A percentile compares a stretch with the other conserved stretches of the same genome.
Conservation (phyloP, 2,888 invertebrate genomes). For the Agrotis segetum region DNA sequence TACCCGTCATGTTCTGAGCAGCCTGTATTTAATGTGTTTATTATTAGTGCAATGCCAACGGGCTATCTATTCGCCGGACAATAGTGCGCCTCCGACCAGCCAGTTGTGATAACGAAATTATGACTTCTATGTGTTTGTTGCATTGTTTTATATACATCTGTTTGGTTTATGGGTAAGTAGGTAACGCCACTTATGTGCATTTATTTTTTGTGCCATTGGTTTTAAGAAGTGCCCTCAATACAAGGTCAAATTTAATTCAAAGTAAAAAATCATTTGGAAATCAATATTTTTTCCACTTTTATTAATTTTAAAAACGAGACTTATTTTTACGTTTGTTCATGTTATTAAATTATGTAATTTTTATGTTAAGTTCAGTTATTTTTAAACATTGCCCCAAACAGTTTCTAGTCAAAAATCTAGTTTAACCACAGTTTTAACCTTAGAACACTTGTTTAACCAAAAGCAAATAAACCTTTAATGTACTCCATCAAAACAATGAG, state of each 20-base stretch:
- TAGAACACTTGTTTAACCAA: no score
- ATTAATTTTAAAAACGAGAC: no score
- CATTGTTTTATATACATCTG: constrained; percentile 34
- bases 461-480: background rate
- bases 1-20: constrained; percentile 11
- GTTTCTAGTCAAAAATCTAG: no score
- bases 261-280: no score
- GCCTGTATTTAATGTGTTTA: constrained; percentile 45
- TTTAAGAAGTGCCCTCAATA: background rate
- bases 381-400: no score
- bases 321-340: no score
- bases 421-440: no score
- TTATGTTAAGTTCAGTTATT: no score
- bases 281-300: no score
- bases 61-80: constrained; percentile 52
- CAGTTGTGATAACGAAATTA: constrained; percentile 46
- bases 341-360: no score
- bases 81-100: constrained; percentile 28
- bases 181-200: background rate
- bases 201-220: background rate
- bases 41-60: constrained; percentile 46
- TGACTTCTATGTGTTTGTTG: constrained; percentile 43
- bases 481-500: background rate
- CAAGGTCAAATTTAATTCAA: background rate
- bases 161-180: constrained; percentile 50